Base-by-base conservation (phyloP, 2,113 vertebrate species). In the Cynoglossus semilaevis region DNA sequence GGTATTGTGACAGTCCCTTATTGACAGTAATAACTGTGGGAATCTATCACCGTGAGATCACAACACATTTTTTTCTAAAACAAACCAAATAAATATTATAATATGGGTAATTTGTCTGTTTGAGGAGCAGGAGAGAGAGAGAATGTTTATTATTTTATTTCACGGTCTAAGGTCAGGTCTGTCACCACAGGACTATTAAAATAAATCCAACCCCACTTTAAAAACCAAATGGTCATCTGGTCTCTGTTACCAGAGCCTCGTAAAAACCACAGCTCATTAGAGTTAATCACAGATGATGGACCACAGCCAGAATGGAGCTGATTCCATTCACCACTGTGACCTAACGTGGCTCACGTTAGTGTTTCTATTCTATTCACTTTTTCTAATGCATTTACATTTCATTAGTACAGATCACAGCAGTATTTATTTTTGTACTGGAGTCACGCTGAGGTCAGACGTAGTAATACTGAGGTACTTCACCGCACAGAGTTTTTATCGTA, bases 301-400 rank as follows among this genome's bases (percentile, higher is more conserved):
- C 4, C 1, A 16, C 15, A 15, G 29, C 40, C 48, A 55, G 44
- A 4, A 29, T 3, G 9, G n/a, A 40, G 43, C 35, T 34, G 4
- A 17, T 47, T 8, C 11, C 13, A 16, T 38, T 11, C 51, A 41
- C 18, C 61, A 22, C 51, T 13, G 45, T 19, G 18, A 2, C 60
- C 56, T 55, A 9, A 71, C 76, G 57, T 52, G 55, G 79, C 77
- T 74, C 80, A 67, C 15, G 42, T n/a, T n/a, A n/a, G 54, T 3
- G 43, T 17, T 7, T 52, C 71, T 66, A 66, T 82, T 79, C 49
- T 71, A 41, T 51, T 14, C 53, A 22, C 17, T 47, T 50, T 15
- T 66, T 22, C 49, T 49, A 37, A 56, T 63, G n/a, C 45, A 63
- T 35, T 64, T 48, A 47, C 1, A 51, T 10, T 55, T 56, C 59